Base-by-base conservation (phyloP, 2,113 vertebrate genomes). In the Clarias magur region DNA sequence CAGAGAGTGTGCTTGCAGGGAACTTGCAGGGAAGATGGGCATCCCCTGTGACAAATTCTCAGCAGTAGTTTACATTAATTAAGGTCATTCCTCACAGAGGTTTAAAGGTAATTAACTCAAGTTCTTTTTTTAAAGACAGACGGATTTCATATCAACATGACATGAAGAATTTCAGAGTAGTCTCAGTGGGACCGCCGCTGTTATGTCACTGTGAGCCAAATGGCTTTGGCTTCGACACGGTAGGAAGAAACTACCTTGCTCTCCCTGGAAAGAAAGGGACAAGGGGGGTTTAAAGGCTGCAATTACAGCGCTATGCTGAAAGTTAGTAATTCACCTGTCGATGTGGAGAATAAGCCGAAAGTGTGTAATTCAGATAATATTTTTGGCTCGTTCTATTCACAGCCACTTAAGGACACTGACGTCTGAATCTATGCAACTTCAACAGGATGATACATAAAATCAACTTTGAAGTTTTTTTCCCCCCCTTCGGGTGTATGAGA, bases 11-110 rank as follows among this genome's bases (percentile, higher is more conserved):
- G 25, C 75, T 62, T 76, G 62, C 68, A 81, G 83, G 62, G 30
- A 73, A 85, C 83, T 60, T 86, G 27, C 57, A 65, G 60, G 60
- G 56, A 72, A 83, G 57, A 80, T 5, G 25, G 27, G 72, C 59
- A 60, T 89, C 89, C 88, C 88, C 60, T 17, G 86, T 68, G 90
- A 90, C 88, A 84, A 88, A 90, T 88, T 85, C 89, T 88, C 86
- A 85, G 21, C 80, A 81, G 87, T 76, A 87, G 86, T 88, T 92
- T 90, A 90, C 90, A 90, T 88, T 92, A 89, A 93, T 93, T 91
- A 93, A 86, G 83, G 80, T 67, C 84, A 63, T 87, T 84, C 87
- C 87, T 85, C 42, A 16, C 80, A 85, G 88, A 90, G 86, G 80
- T 82, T 76, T 63, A 76, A 81, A 92, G 70, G 80, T 91, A 90